Base-by-base conservation (phyloP, 1,140 invertebrate species). In the Melanaphis sacchari region DNA sequence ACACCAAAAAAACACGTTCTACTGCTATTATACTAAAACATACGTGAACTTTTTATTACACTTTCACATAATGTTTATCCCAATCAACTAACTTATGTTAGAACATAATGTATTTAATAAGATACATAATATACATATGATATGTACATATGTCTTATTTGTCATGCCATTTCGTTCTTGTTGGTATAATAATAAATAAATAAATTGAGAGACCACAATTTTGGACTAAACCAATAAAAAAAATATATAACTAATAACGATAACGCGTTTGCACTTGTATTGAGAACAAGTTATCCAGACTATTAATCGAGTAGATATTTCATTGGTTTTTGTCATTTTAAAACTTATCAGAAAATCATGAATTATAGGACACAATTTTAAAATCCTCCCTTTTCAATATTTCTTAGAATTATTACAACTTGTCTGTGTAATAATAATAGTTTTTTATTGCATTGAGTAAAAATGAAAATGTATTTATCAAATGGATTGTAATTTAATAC, bases 251-350 rank as follows among this genome's bases (percentile, higher is more conserved):
- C 59, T n/a, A n/a, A 59, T n/a, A 5, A n/a, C 31, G 59, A 76
- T 76, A 76, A n/a, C 11, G 26, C 59, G 26, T 66, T 66, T 66
- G 59, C 31, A 82, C 36, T 82, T 82, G 38, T 82, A 82, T 82
- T 24, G 81, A 22, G 22, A 82, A 82, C 38, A 36, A 82, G 22
- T 82, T 82, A 82, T 36, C 7, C 22, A 82, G 81, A 82, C 81
- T 38, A 38, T 38, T 82, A 38, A 82, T 82, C 81, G 38, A 40
- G 82, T 84, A 84, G 41, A 84, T 84, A 84, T 84, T 84, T 84
- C 82, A 84, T 24, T 41, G 38, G 21, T 40, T n/a, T 31, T 84
- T 84, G 82, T 26, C 82, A 24, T 84, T 84, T 40, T 26, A 40
- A 40, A 40, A 40, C 38, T 84, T 84, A 84, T 84, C 82, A 41